Evolutionary conservation across 2,113 vertebrate species (phyloP).

Genomic region (Osmerus mordax): DNA sequence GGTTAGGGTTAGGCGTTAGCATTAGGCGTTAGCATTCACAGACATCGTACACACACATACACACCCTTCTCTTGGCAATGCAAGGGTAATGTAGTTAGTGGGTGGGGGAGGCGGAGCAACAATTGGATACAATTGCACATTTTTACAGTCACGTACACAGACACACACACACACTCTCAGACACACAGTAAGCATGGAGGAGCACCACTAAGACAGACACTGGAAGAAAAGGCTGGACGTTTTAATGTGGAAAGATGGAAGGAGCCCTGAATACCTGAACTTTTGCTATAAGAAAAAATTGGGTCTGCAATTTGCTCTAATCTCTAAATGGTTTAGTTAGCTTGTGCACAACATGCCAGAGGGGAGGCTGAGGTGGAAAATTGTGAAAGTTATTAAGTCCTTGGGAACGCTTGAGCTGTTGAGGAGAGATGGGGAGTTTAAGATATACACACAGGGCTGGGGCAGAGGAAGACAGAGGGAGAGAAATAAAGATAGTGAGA

Average conservation of each 20-base stretch:
- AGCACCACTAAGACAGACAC: neutral
- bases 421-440: too few relatives aligned
- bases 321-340: neutral
- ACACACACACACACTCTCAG: neutral
- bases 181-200: neutral
- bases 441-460: too few relatives aligned
- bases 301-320: neutral
- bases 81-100: constrained; percentile 47
- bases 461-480: neutral
- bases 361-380: neutral
- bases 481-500: neutral
- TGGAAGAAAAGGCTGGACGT: neutral
- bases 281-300: neutral
- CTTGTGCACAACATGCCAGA: constrained; percentile 14
- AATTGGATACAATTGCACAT: constrained; percentile 5
- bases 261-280: neutral
- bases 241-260: neutral
- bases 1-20: constrained; percentile 71
- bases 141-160: neutral
- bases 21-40: constrained; percentile 70
- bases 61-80: constrained; percentile 25
- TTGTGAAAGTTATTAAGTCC: constrained; percentile 21
- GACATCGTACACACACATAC: constrained; percentile 23
- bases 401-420: too few relatives aligned
- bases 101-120: constrained; percentile 11